Conservation (phyloP, 1,140 invertebrate species). For the Varroa destructor region DNA sequence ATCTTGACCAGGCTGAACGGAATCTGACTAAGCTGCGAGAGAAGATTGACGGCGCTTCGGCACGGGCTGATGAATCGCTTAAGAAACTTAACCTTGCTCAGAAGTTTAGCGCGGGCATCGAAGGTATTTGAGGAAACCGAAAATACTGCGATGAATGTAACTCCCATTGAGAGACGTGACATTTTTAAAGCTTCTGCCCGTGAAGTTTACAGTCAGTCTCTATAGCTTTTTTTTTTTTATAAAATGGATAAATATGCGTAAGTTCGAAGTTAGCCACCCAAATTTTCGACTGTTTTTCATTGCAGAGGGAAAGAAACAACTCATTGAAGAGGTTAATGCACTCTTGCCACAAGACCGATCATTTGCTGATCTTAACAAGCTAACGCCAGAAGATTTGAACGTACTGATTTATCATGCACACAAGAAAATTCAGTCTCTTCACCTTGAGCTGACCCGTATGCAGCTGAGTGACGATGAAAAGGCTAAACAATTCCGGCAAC, state of each 20-base stretch:
- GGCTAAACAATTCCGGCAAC: constrained; percentile 9
- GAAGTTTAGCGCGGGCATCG: constrained; percentile 3
- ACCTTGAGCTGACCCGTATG: constrained; percentile 15
- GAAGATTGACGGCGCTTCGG: background rate
- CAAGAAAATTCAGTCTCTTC: constrained; percentile 15
- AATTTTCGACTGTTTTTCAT: background rate
- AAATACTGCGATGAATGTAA: background rate
- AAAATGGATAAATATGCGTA: no score
- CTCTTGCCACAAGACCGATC: constrained; percentile 1
- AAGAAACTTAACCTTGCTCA: constrained; percentile 15
- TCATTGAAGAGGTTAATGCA: constrained; percentile 21
- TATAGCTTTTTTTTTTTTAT: no score
- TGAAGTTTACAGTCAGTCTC: no score
- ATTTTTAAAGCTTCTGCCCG: background rate
- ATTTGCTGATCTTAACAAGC: constrained; percentile 3
- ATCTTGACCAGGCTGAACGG: constrained; percentile 4
- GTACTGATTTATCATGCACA: constrained; percentile 13
- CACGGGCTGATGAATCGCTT: background rate
- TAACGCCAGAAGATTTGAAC: background rate
- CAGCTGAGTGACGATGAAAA: constrained; percentile 17
- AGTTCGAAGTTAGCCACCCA: no score
- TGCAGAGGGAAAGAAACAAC: constrained; percentile 13
- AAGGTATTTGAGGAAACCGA: constrained; percentile 21
- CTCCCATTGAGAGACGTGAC: background rate
- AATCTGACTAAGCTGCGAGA: background rate